phyloP scores from a whole-genome alignment of 2,888 invertebrate species.

The Thyatira batis region DNA sequence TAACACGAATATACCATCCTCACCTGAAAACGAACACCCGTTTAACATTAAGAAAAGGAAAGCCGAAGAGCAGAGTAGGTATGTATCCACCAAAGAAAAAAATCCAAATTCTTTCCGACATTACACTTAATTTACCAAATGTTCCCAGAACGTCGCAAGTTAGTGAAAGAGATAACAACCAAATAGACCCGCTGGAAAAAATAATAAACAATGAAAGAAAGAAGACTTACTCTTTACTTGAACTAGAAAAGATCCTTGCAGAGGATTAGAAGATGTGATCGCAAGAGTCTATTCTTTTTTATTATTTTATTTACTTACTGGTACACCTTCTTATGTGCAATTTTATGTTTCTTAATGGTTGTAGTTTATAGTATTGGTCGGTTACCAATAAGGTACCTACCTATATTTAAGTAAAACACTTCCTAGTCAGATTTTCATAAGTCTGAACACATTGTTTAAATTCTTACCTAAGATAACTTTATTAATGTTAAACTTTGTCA shows the following conservation, averaged over 20 bases:
- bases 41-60: slow-evolving; percentile 19
- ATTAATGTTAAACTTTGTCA: no score
- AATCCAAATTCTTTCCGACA: slow-evolving; percentile 22
- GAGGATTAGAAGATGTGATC: slow-evolving; percentile 10
- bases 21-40: slow-evolving; percentile 13
- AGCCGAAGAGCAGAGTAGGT: slow-evolving; percentile 18
- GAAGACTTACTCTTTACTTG: slow-evolving; percentile 11
- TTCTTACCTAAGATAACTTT: no score
- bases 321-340: no score
- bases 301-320: no score
- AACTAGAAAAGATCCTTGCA: slow-evolving; percentile 10
- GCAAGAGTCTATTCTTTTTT: slow-evolving; percentile 3
- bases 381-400: no score
- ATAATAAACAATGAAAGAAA: slow-evolving; percentile 13
- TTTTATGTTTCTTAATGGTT: no score
- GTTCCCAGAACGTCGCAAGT: slow-evolving; percentile 10
- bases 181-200: slow-evolving; percentile 11
- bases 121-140: slow-evolving; percentile 16
- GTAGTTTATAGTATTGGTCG: no score
- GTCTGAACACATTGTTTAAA: no score
- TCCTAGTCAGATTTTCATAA: no score
- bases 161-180: slow-evolving; percentile 1
- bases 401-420: no score
- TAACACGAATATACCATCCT: slow-evolving; percentile 2
- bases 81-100: slow-evolving; percentile 22